Conservation (phyloP, 1,140 invertebrate genomes). For the Odontomachus brunneus region DNA sequence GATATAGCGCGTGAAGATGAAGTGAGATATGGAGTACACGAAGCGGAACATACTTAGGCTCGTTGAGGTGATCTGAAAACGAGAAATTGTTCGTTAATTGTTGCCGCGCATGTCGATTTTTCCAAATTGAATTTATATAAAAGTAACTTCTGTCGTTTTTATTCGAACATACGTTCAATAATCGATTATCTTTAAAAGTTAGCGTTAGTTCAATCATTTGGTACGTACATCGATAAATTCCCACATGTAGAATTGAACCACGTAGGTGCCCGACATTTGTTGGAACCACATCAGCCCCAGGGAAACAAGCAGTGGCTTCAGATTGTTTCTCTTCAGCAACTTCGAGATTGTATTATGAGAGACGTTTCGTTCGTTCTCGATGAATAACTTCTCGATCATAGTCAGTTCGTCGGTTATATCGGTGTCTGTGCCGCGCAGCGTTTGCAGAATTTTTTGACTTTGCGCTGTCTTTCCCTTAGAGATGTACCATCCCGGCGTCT, state of each 20-base stretch:
- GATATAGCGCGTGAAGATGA: conserved; percentile 93
- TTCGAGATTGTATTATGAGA: conserved; percentile 87
- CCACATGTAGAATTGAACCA: conserved; percentile 96
- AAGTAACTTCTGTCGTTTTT: too few species aligned
- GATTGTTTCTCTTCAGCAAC: conserved; percentile 88
- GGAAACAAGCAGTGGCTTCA: conserved; percentile 91
- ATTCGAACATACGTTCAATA: too few species aligned
- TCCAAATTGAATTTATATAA: conserved; percentile 1
- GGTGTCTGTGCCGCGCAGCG: conserved; percentile 91
- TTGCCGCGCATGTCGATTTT: background rate
- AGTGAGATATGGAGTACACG: conserved; percentile 95
- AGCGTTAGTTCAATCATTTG: too few species aligned
- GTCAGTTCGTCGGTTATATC: conserved; percentile 94
- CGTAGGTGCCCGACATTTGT: conserved; percentile 96
- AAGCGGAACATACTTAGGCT: too few species aligned
- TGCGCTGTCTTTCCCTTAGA: conserved; percentile 90
- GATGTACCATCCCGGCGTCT: conserved; percentile 96
- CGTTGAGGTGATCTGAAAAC: conserved; percentile 88
- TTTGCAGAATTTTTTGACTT: conserved; percentile 91
- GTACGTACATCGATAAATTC: conserved; percentile 90
- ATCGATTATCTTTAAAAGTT: background rate
- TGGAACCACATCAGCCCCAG: conserved; percentile 97
- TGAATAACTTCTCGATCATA: conserved; percentile 91
- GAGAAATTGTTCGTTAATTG: background rate
- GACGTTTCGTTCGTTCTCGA: conserved; percentile 87